Conservation (phyloP, 2,113 vertebrate genomes). For the Rhynchopsitta pachyrhyncha region DNA sequence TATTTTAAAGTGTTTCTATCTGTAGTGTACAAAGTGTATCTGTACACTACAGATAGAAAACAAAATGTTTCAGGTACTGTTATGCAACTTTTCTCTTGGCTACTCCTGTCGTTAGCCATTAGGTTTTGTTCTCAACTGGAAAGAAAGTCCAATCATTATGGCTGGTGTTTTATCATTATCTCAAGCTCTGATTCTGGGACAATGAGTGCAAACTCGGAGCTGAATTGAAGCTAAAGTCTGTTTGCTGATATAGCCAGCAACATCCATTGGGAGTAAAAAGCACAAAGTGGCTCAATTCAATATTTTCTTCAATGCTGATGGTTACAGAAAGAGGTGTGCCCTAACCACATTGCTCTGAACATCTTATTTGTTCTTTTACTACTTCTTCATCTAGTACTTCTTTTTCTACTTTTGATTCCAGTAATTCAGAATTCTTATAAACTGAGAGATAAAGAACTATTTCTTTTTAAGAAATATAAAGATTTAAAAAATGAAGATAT, state of each 20-base stretch:
- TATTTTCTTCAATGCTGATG: background rate
- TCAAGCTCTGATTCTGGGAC: background rate
- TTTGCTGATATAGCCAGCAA: background rate
- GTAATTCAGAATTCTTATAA: background rate
- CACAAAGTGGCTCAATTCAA: background rate
- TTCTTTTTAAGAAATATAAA: slow-evolving; percentile 24
- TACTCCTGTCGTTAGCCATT: background rate
- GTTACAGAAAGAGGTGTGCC: background rate
- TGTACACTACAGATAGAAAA: background rate
- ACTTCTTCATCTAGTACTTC: background rate
- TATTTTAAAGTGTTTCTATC: background rate
- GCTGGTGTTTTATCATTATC: background rate
- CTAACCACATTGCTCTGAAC: background rate
- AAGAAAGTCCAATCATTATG: background rate
- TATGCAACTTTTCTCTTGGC: background rate
- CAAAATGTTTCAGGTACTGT: background rate
- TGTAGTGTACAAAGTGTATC: background rate
- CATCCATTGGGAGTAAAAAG: background rate
- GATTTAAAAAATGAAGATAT: background rate
- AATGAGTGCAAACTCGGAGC: background rate
- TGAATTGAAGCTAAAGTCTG: background rate
- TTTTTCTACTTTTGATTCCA: background rate
- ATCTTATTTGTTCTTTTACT: background rate
- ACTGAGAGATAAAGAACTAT: background rate
- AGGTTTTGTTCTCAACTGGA: background rate